Evolutionary conservation across 2,113 vertebrate species (phyloP).

Genomic region (Ceyx cyanopectus): DNA sequence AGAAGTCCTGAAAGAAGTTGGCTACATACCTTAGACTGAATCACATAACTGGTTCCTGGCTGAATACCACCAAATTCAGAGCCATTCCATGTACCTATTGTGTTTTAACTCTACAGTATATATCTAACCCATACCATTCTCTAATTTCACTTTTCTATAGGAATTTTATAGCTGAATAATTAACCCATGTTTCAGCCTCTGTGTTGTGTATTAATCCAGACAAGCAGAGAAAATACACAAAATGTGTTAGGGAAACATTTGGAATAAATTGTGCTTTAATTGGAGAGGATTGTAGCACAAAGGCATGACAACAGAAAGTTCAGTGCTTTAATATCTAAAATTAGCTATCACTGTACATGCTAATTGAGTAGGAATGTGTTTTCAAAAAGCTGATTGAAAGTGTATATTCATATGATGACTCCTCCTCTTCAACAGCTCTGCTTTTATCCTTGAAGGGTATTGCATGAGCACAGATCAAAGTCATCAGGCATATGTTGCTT

Average conservation of each 20-base stretch:
- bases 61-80: background rate
- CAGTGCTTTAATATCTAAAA: constrained; percentile 43
- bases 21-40: background rate
- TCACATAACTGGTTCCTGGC: background rate
- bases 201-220: background rate
- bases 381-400: constrained; percentile 19
- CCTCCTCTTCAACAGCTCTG: constrained; percentile 8
- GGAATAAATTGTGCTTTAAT: background rate
- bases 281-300: background rate
- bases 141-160: background rate
- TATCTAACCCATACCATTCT: background rate
- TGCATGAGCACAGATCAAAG: constrained; percentile 29
- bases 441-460: background rate
- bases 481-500: background rate
- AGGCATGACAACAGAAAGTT: constrained; percentile 17
- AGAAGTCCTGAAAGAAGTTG: background rate
- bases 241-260: constrained; percentile 2
- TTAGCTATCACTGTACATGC: background rate
- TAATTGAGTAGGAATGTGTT: constrained; percentile 42
- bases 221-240: background rate
- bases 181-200: background rate
- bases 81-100: rapidly evolving
- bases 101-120: background rate
- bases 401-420: background rate
- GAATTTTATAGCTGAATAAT: background rate